Percentiles rank a stretch among this genome's conserved stretches.
These are phyloP conservation scores for Vultur gryphus DNA, from an alignment of 2,797 vertebrate genomes.

Conservation along the genomic window DNA sequence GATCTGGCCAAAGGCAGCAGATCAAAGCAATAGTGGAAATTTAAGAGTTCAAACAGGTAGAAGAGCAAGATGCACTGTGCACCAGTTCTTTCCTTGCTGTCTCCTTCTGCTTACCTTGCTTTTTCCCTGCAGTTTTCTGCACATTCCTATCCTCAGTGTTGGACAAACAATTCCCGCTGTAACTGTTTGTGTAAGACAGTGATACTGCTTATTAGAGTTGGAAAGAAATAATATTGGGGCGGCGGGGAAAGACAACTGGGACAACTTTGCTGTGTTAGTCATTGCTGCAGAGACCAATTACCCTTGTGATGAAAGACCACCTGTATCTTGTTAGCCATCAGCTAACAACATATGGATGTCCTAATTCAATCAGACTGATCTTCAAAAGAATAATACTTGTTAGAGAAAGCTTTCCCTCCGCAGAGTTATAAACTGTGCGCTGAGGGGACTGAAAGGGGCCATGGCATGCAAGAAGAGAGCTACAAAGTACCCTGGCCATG, in stretches of 20 bases:
- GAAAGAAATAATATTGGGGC: background rate
- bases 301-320: background rate
- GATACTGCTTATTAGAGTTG: background rate
- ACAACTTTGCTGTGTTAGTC: background rate
- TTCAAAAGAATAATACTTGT: background rate
- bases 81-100: background rate
- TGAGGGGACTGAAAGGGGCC: background rate
- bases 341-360: background rate
- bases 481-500: fast-evolving
- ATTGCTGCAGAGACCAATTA: background rate
- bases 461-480: background rate
- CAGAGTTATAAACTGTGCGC: background rate
- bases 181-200: background rate
- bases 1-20: background rate
- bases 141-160: background rate
- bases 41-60: background rate
- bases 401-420: background rate
- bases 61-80: background rate
- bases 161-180: background rate
- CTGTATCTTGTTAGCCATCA: conserved; percentile 29
- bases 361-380: conserved; percentile 11
- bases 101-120: background rate
- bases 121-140: background rate
- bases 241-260: background rate
- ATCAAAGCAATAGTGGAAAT: background rate